Percentiles rank a stretch among this genome's conserved stretches.
These are phyloP conservation scores for Mayetiola destructor DNA, from an alignment of 2,888 invertebrate genomes.

Conservation along the genomic window DNA sequence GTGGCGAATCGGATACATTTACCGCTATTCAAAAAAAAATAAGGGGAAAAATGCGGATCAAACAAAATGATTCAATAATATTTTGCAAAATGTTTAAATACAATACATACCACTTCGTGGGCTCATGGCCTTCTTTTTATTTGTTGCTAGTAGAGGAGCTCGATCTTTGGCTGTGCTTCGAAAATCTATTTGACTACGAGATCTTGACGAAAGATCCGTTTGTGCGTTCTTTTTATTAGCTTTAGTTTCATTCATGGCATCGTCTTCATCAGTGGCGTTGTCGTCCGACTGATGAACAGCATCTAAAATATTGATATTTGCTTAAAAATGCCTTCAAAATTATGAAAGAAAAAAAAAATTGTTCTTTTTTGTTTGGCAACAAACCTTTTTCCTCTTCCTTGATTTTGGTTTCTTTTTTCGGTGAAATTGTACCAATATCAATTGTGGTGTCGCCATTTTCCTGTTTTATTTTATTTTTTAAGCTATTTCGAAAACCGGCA, in stretches of 20 bases:
- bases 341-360: neutral
- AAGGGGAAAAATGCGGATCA: neutral
- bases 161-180: neutral
- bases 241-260: neutral
- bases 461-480: neutral
- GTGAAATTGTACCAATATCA: neutral
- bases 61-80: neutral
- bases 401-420: neutral
- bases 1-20: conserved; percentile 18
- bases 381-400: too few relatives aligned
- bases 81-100: too few relatives aligned
- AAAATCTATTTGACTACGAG: neutral
- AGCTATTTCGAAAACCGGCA: neutral
- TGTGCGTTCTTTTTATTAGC: neutral
- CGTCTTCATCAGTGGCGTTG: neutral
- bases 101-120: conserved; percentile 1
- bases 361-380: neutral
- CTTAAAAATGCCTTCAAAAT: too few relatives aligned
- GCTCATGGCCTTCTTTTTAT: neutral
- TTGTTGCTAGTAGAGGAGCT: neutral
- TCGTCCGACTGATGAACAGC: neutral
- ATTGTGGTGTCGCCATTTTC: neutral
- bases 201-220: neutral
- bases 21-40: neutral
- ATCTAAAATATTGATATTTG: too few relatives aligned